These are phyloP conservation scores for Diplazon laetatorius DNA, from an alignment of 2,888 invertebrate genomes.

Conservation along the genomic window DNA sequence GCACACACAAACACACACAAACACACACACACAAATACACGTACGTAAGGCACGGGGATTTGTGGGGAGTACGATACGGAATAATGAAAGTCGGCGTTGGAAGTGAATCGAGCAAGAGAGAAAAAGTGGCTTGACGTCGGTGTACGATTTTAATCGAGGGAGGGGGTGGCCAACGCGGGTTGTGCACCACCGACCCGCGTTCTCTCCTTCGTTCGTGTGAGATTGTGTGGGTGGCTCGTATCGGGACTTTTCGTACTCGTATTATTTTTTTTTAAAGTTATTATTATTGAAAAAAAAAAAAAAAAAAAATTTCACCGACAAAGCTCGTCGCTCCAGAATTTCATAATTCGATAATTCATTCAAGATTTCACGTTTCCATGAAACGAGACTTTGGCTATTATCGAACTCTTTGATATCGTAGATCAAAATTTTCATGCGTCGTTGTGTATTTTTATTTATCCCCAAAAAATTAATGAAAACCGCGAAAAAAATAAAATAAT, in stretches of 20 bases:
- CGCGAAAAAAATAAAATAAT: too few relatives aligned
- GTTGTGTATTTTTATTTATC: too few relatives aligned
- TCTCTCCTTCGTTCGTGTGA: constrained; percentile 12
- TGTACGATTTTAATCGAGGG: constrained; percentile 20
- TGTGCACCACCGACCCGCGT: neutral
- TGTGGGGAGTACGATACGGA: constrained; percentile 43
- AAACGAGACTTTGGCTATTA: neutral
- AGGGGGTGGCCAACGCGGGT: constrained; percentile 40
- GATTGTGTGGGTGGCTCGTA: neutral
- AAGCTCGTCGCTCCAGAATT: constrained; percentile 72
- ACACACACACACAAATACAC: constrained; percentile 62
- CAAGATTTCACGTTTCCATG: constrained; percentile 69
- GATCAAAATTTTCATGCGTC: neutral
- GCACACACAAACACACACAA: too few relatives aligned
- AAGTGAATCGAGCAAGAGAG: constrained; percentile 42
- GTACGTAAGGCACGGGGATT: constrained; percentile 8
- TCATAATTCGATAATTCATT: constrained; percentile 80
- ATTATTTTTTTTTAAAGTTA: constrained; percentile 71
- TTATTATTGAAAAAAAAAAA: too few relatives aligned
- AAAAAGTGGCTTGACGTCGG: constrained; percentile 38
- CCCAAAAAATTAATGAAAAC: too few relatives aligned
- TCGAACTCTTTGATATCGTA: neutral
- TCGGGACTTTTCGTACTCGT: constrained; percentile 4
- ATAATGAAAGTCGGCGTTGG: constrained; percentile 35
- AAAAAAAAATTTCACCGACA: constrained; percentile 73